Evolutionary conservation across 2,888 invertebrate species (phyloP), one percentile per base, ranked within the genome.

Genomic region (Sarcophaga variegata): DNA sequence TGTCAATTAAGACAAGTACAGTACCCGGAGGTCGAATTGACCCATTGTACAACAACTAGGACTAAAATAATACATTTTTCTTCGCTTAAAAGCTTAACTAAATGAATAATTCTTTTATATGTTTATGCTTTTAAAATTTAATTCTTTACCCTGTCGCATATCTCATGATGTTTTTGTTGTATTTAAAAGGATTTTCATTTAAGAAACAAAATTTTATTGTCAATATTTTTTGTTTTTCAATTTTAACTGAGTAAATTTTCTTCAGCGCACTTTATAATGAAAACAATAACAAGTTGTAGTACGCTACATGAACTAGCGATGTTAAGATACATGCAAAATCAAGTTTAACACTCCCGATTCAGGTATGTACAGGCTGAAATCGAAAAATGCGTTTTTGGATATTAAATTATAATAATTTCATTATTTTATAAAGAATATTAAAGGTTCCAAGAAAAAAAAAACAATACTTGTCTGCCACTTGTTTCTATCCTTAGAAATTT

Each of bases 151-250:
- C 6, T 37, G 37, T 10, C 37, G 10, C 37, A 37, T 37, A 2
- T 10, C 37, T 37, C 8, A 37, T 37, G 2, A 8, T 10, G 37
- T 37, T 8, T 37, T 37, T 37, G 37, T 37, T 37, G 37, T 37
- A 8, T 10, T 37, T 37, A 20, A 20, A 70, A 62, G 22, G 2
- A 14, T 37, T 3, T 71, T 37, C 66, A n/a, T 45, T 66, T 66
- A 54, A 69, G 45, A 47, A 11, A 70, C 5, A 64, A 25, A 76
- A 70, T 63, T 74, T 69, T 59, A 78, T 74, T 70, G 78, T 81
- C 78, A 81, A 78, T 54, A 85, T 27, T 37, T 37, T 37, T 37
- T 37, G 6, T 37, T 37, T 10, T 81, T 27, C 66, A 4, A 54
- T 76, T 84, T 70, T 5, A 54, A 60, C 17, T 59, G 12, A 67